Evolutionary conservation across 2,797 vertebrate species (phyloP).

Genomic region (Scleropages formosus): DNA sequence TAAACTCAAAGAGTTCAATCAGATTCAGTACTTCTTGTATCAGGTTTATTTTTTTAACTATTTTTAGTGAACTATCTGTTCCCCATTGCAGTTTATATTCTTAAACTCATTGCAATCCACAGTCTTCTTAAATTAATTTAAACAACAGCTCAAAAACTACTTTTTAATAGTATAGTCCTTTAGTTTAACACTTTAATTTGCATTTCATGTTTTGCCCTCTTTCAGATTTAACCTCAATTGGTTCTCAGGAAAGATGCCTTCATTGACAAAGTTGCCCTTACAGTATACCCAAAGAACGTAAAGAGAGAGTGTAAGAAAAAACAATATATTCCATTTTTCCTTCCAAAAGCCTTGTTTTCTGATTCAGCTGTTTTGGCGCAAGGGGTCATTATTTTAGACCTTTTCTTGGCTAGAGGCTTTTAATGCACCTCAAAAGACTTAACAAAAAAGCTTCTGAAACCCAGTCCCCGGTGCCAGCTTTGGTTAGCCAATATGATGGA

Average conservation of each 20-base stretch:
- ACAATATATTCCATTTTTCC: conserved; percentile 15
- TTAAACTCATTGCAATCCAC: too few species aligned
- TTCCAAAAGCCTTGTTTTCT: conserved; percentile 10
- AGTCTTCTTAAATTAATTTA: too few species aligned
- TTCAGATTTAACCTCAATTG: background rate
- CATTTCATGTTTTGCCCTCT: too few species aligned
- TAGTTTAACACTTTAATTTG: too few species aligned
- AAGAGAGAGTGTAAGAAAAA: background rate
- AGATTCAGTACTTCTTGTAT: too few species aligned
- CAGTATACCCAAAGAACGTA: conserved; percentile 3
- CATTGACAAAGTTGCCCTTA: background rate
- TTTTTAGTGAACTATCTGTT: too few species aligned
- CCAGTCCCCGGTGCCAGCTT: conserved; percentile 61
- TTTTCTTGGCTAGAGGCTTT: conserved; percentile 60
- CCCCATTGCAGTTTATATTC: too few species aligned
- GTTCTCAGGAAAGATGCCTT: conserved; percentile 7
- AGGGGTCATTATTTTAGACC: conserved; percentile 65
- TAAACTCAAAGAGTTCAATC: too few species aligned
- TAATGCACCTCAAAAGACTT: conserved; percentile 47
- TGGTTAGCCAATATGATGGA: conserved; percentile 71
- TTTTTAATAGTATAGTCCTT: too few species aligned
- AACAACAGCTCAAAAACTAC: too few species aligned
- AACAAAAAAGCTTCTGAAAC: conserved; percentile 67
- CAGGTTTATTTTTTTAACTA: too few species aligned
- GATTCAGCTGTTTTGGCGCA: conserved; percentile 41